Conservation (phyloP, 2,797 vertebrate species). For the Sebastes diaconus region DNA sequence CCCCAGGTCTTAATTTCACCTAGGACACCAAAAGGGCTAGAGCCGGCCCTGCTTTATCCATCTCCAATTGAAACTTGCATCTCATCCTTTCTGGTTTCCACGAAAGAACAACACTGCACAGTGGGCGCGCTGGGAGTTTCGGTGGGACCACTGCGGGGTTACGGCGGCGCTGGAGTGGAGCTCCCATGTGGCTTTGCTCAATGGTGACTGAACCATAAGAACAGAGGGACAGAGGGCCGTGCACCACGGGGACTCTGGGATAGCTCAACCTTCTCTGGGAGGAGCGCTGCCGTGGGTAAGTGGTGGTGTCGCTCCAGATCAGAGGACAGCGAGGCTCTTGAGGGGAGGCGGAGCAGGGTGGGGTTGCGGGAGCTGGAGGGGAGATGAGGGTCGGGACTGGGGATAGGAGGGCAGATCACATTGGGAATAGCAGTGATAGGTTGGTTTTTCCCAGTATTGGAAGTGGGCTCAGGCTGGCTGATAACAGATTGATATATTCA, state of each 20-base stretch:
- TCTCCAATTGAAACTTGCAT: neutral
- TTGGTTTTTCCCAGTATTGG: slow-evolving; percentile 11
- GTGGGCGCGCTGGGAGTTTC: slow-evolving; percentile 20
- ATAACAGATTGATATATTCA: neutral
- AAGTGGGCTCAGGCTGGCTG: neutral
- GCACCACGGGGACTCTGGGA: slow-evolving; percentile 74
- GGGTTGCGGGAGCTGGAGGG: slow-evolving; percentile 31
- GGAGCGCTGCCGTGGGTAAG: slow-evolving; percentile 63
- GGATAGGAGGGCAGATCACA: slow-evolving; percentile 51
- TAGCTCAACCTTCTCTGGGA: slow-evolving; percentile 63
- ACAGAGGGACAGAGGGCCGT: slow-evolving; percentile 70
- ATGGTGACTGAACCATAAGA: slow-evolving; percentile 77
- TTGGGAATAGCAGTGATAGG: slow-evolving; percentile 52
- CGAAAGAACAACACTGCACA: slow-evolving; percentile 3
- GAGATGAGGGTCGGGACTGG: slow-evolving; percentile 56
- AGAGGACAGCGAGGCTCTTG: slow-evolving; percentile 60
- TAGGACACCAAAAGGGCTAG: too few relatives aligned
- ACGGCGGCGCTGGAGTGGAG: slow-evolving; percentile 40
- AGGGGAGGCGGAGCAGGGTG: slow-evolving; percentile 36
- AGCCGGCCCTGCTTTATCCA: neutral
- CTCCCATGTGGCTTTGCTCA: slow-evolving; percentile 72
- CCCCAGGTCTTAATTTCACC: too few relatives aligned
- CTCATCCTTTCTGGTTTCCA: neutral
- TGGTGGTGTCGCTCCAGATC: slow-evolving; percentile 69
- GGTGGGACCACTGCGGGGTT: slow-evolving; percentile 29